Conservation (phyloP, 1,140 invertebrate species). For the Drosophila nannoptera region DNA sequence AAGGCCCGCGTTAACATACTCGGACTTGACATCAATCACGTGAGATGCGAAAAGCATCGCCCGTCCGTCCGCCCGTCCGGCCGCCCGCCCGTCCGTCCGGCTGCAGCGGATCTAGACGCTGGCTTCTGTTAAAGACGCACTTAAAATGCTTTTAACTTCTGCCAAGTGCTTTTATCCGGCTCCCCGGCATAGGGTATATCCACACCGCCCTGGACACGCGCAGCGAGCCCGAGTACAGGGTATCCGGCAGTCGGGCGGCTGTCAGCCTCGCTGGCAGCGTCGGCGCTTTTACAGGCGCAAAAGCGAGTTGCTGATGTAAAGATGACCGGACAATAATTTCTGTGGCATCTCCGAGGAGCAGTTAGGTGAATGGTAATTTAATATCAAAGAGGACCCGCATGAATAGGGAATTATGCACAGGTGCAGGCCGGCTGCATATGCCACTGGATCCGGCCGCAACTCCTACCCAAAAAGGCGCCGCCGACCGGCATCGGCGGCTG, state of each 20-base stretch:
- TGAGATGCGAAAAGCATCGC: slow-evolving; percentile 16
- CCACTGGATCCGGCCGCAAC: slow-evolving; percentile 45
- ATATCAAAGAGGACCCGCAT: slow-evolving; percentile 61
- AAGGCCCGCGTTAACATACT: slow-evolving; percentile 52
- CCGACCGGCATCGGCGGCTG: neutral
- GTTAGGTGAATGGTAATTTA: slow-evolving; percentile 43
- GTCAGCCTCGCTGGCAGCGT: no score
- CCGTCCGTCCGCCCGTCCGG: neutral
- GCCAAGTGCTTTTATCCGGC: slow-evolving; percentile 24
- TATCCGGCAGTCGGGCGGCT: neutral
- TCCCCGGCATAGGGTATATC: neutral
- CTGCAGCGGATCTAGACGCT: slow-evolving; percentile 12
- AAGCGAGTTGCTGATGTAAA: slow-evolving; percentile 63
- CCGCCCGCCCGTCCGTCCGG: neutral
- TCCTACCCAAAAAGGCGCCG: slow-evolving; percentile 40
- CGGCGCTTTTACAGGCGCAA: slow-evolving; percentile 23
- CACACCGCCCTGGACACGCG: neutral
- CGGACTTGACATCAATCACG: slow-evolving; percentile 69
- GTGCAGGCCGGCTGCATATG: slow-evolving; percentile 44
- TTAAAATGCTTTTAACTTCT: slow-evolving; percentile 74
- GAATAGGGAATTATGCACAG: slow-evolving; percentile 72
- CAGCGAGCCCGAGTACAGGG: neutral
- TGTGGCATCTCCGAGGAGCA: slow-evolving; percentile 46
- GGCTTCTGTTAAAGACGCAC: slow-evolving; percentile 70
- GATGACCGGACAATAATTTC: slow-evolving; percentile 64